Conservation (phyloP, 30 jellyfish, hydroid and myxozoan genomes). For the Chrysaora quinquecirrha region DNA sequence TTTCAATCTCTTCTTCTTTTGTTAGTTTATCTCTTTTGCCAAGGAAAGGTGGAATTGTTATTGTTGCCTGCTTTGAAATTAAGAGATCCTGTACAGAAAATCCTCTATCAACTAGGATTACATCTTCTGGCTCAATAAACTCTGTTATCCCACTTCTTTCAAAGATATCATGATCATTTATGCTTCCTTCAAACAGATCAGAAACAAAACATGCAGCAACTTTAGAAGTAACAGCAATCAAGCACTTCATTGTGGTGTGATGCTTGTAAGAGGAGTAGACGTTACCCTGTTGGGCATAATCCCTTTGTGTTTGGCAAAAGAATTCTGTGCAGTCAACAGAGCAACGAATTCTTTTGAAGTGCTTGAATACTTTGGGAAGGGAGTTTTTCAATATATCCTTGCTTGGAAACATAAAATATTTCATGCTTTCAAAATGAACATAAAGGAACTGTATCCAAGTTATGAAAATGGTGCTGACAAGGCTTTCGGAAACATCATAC, state of each 20-base stretch:
- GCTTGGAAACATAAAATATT: constrained; percentile 37
- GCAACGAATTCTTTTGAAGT: constrained; percentile 29
- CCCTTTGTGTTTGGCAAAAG: constrained; percentile 41
- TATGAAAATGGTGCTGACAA: constrained; percentile 36
- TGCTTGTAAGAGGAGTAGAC: constrained; percentile 55
- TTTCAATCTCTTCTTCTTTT: constrained; percentile 56
- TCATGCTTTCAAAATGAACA: constrained; percentile 16
- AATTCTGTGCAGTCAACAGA: constrained; percentile 79
- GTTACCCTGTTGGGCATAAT: constrained; percentile 78
- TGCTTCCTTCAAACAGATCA: constrained; percentile 78
- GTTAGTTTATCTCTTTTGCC: constrained; percentile 65
- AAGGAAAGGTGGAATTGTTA: constrained; percentile 75
- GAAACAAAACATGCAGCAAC: constrained; percentile 77
- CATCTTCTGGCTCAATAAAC: constrained; percentile 59
- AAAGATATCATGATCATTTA: constrained; percentile 47
- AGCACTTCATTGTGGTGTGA: constrained; percentile 47
- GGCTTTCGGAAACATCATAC: constrained; percentile 28
- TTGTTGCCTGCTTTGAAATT: constrained; percentile 67
- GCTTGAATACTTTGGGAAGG: constrained; percentile 47
- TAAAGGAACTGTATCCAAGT: constrained; percentile 62
- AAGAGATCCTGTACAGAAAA: constrained; percentile 68
- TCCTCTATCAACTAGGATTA: constrained; percentile 73
- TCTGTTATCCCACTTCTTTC: constrained; percentile 58
- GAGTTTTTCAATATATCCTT: constrained; percentile 19
- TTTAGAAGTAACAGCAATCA: constrained; percentile 83